These are phyloP conservation scores for Cenopis cana DNA, from an alignment of 2,888 invertebrate species.

Conservation along the genomic window DNA sequence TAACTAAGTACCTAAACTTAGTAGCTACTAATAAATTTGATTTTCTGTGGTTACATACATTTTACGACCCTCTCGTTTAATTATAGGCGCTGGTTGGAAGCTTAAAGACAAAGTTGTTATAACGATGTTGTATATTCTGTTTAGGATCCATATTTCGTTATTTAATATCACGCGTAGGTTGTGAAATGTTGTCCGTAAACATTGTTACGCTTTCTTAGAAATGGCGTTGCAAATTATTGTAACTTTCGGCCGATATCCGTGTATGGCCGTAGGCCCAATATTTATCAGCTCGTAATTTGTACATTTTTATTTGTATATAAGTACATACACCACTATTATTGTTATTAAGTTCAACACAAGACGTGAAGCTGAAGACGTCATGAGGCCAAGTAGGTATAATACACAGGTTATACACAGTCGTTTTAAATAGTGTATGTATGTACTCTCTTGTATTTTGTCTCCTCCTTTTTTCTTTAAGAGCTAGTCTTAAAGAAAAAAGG, in stretches of 20 bases:
- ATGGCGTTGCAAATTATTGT: neutral
- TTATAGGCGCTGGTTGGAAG: neutral
- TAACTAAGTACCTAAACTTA: neutral
- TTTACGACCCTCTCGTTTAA: conserved; percentile 19
- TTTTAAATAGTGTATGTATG: too few species aligned
- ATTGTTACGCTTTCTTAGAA: conserved; percentile 4
- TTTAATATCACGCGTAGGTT: conserved; percentile 18
- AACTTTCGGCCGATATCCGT: neutral
- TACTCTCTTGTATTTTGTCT: too few species aligned
- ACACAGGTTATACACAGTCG: too few species aligned
- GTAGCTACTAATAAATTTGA: neutral
- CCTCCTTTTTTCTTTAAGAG: too few species aligned
- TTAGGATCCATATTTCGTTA: conserved; percentile 10
- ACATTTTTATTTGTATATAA: too few species aligned
- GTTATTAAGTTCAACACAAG: too few species aligned
- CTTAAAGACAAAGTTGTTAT: conserved; percentile 16
- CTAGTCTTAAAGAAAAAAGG: too few species aligned
- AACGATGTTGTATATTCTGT: conserved; percentile 14
- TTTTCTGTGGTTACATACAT: conserved; percentile 6
- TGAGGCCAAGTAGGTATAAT: too few species aligned
- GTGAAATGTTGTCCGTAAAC: neutral
- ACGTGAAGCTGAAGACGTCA: too few species aligned
- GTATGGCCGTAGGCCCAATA: neutral
- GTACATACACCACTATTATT: too few species aligned
- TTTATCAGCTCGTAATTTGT: too few species aligned